Evolutionary conservation across 2,888 invertebrate genomes (phyloP).

Genomic region (Ypsolopha sequella): DNA sequence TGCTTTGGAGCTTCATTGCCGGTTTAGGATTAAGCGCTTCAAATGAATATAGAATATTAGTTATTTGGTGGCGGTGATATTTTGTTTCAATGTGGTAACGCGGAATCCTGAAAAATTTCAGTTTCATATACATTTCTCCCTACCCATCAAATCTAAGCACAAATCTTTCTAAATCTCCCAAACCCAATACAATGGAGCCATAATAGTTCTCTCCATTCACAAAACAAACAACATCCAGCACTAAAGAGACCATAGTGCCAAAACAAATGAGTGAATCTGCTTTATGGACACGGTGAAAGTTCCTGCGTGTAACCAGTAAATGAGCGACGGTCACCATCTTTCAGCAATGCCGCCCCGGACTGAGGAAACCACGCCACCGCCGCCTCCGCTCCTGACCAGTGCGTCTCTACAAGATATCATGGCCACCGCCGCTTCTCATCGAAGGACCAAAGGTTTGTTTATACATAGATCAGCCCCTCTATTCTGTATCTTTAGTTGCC

Average conservation of each 20-base stretch:
- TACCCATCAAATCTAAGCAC: too few species aligned
- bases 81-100: too few species aligned
- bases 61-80: not conserved
- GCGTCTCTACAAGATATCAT: slow-evolving; percentile 65
- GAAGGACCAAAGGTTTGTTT: slow-evolving; percentile 49
- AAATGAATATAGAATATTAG: not conserved
- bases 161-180: too few species aligned
- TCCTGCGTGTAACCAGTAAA: not conserved
- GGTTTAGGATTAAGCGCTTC: not conserved
- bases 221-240: too few species aligned
- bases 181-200: too few species aligned
- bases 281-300: not conserved
- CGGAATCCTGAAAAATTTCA: too few species aligned
- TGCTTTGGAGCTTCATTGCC: not conserved
- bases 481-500: too few species aligned
- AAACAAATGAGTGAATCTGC: not conserved
- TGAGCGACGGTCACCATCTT: slow-evolving; percentile 4
- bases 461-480: too few species aligned
- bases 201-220: too few species aligned
- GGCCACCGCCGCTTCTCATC: slow-evolving; percentile 62
- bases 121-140: too few species aligned
- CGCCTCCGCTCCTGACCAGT: slow-evolving; percentile 57
- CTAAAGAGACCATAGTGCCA: too few species aligned
- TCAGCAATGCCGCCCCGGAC: slow-evolving; percentile 49
- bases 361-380: slow-evolving; percentile 45